phyloP scores from a whole-genome alignment of 2,113 vertebrate species.

The Osmerus mordax region DNA sequence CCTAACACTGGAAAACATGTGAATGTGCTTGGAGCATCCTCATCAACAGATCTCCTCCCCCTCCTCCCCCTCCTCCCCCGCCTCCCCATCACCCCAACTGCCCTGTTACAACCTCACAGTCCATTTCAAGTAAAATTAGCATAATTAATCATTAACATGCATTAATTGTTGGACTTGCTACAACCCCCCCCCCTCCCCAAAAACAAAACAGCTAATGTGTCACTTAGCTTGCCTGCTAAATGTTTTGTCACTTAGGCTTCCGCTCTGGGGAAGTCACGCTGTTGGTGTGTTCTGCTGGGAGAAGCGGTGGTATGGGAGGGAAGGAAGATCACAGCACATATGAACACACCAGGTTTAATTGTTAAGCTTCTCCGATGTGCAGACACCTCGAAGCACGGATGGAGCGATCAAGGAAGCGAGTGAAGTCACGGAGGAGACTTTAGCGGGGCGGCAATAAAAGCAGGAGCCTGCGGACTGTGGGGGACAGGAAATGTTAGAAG shows the following conservation, averaged over 20 bases:
- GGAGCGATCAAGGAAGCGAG: constrained; percentile 46
- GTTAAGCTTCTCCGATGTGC: constrained; percentile 13
- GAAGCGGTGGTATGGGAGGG: not conserved
- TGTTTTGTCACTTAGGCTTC: constrained; percentile 83
- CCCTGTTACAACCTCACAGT: constrained; percentile 86
- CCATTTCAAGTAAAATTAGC: constrained; percentile 89
- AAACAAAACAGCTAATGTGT: constrained; percentile 88
- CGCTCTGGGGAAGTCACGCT: constrained; percentile 80
- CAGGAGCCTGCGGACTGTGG: not conserved
- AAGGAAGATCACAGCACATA: constrained; percentile 25
- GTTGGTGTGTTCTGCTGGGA: constrained; percentile 20
- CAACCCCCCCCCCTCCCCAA: constrained; percentile 22
- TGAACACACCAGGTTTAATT: constrained; percentile 28
- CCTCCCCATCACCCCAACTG: constrained; percentile 70
- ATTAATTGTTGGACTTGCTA: constrained; percentile 96
- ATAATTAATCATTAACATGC: constrained; percentile 99
- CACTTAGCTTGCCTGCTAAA: constrained; percentile 86
- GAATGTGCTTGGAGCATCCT: constrained; percentile 69
- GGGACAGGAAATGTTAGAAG: constrained; percentile 44
- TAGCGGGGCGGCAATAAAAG: constrained; percentile 36
- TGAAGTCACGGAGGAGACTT: constrained; percentile 44
- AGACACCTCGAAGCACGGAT: not conserved
- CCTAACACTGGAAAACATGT: constrained; percentile 67
- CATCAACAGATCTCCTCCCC: constrained; percentile 76
- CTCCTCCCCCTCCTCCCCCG: too few species aligned